These are phyloP conservation scores for Polylopha cassiicola DNA, from an alignment of 2,888 invertebrate species.

Conservation along the genomic window DNA sequence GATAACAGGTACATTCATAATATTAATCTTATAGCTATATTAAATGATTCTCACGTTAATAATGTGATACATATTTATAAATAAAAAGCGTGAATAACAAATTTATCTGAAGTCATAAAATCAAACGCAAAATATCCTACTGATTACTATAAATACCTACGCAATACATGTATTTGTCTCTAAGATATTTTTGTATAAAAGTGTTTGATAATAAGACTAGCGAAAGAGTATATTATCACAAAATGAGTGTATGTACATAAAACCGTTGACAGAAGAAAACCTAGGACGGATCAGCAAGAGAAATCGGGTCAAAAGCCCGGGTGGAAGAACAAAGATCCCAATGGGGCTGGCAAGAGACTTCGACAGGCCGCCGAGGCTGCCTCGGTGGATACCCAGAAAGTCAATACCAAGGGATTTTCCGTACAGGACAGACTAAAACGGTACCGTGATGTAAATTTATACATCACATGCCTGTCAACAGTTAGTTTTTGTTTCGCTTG, in stretches of 20 bases:
- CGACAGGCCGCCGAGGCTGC: slow-evolving; percentile 60
- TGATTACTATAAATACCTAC: too few species aligned
- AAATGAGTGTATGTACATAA: slow-evolving; percentile 15
- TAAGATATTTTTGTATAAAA: too few species aligned
- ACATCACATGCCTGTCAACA: too few species aligned
- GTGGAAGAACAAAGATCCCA: slow-evolving; percentile 57
- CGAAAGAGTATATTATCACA: too few species aligned
- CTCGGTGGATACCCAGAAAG: slow-evolving; percentile 43
- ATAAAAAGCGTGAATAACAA: too few species aligned
- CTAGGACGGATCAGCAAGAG: slow-evolving; percentile 52
- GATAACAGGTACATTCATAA: slow-evolving; percentile 32
- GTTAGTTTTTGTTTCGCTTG: slow-evolving; percentile 11
- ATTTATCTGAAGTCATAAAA: too few species aligned
- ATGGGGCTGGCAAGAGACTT: slow-evolving; percentile 56
- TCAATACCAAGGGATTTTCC: slow-evolving; percentile 34
- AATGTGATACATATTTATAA: too few species aligned
- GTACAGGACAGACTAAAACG: slow-evolving; percentile 66
- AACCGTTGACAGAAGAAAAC: slow-evolving; percentile 67
- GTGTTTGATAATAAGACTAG: too few species aligned
- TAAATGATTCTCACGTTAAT: too few species aligned
- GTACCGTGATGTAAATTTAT: slow-evolving; percentile 49
- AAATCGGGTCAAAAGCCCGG: slow-evolving; percentile 32
- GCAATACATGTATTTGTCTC: too few species aligned
- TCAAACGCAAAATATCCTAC: too few species aligned
- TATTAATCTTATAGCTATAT: too few species aligned